These are phyloP conservation scores for Osmerus eperlanus DNA, from an alignment of 2,113 vertebrate species.

Conservation along the genomic window DNA sequence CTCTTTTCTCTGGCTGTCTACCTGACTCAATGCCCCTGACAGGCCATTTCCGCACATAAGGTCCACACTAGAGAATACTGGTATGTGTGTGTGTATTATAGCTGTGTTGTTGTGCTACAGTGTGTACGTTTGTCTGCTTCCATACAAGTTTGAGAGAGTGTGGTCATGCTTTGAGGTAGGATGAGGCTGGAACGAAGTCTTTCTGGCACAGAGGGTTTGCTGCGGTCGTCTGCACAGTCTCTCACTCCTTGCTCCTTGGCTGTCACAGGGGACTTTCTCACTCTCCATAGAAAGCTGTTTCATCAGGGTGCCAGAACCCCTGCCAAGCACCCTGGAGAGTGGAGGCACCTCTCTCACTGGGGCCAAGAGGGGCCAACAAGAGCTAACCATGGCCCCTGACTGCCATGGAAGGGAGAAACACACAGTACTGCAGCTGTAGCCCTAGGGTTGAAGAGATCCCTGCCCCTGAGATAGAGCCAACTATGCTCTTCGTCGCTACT, in stretches of 20 bases:
- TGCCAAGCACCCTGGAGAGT: constrained; percentile 29
- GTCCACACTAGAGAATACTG: constrained; percentile 14
- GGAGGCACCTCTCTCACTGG: neutral
- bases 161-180: neutral
- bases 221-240: neutral
- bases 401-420: too few relatives aligned
- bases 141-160: neutral
- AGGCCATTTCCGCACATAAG: constrained; percentile 33
- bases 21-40: constrained; percentile 35
- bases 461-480: too few relatives aligned
- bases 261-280: constrained; percentile 42
- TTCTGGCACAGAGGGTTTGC: neutral
- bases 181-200: neutral
- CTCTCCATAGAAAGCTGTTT: constrained; percentile 40
- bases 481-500: too few relatives aligned
- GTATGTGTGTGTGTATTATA: constrained; percentile 5
- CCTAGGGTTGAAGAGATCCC: too few relatives aligned
- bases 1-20: constrained; percentile 25
- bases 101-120: neutral
- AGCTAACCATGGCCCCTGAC: too few relatives aligned
- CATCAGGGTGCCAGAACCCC: constrained; percentile 40
- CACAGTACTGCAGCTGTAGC: too few relatives aligned
- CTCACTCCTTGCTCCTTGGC: constrained; percentile 31
- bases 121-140: constrained; percentile 4
- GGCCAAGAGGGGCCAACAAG: neutral